Conservation (phyloP, 2,888 invertebrate species). For the Agonum fuliginosum region DNA sequence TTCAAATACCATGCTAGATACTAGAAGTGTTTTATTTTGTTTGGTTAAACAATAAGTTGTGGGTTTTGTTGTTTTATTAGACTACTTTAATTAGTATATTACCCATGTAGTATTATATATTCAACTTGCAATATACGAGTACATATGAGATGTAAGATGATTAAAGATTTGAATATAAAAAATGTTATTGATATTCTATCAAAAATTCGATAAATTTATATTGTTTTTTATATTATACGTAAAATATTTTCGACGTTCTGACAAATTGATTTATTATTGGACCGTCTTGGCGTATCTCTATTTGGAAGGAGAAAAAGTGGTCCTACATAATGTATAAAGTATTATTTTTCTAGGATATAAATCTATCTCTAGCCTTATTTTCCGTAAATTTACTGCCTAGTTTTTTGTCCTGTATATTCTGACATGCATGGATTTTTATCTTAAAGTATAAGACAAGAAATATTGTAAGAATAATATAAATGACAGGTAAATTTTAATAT, state of each 20-base stretch:
- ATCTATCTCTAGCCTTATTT: slow-evolving; percentile 20
- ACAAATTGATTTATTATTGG: slow-evolving; percentile 8
- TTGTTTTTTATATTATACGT: no score
- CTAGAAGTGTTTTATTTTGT: no score
- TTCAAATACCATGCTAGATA: no score
- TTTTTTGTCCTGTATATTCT: background rate
- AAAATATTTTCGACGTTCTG: background rate
- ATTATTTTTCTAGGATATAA: slow-evolving; percentile 19
- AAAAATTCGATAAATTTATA: no score
- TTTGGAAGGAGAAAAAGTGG: slow-evolving; percentile 21
- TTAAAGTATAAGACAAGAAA: background rate
- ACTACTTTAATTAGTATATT: background rate
- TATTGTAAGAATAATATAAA: no score
- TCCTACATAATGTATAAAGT: slow-evolving; percentile 21
- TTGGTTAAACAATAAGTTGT: background rate
- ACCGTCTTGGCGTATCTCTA: slow-evolving; percentile 6
- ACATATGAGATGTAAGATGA: background rate
- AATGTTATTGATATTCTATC: no score
- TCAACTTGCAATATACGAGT: background rate
- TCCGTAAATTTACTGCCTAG: slow-evolving; percentile 31
- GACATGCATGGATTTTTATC: background rate
- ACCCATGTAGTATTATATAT: background rate
- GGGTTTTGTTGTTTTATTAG: background rate
- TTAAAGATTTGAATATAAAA: no score
- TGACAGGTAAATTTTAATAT: no score